These are phyloP conservation scores for Caenorhabditis sulstoni DNA, from an alignment of 2,888 invertebrate species.

Conservation along the genomic window DNA sequence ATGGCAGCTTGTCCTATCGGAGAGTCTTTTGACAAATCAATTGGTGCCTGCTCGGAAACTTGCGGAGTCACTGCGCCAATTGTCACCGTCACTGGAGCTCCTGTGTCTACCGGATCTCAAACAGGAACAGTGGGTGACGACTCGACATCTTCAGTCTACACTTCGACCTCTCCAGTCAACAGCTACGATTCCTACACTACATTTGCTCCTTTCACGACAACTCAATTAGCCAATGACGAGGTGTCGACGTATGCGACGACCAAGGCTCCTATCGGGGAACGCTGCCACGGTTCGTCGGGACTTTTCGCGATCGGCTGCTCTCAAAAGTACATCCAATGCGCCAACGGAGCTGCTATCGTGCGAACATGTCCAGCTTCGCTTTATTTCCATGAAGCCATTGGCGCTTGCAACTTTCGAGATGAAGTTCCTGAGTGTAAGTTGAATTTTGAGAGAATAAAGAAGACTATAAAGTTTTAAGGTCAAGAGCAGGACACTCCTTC, in stretches of 20 bases:
- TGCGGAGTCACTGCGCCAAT: conserved; percentile 30
- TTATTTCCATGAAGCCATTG: conserved; percentile 28
- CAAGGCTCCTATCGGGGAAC: conserved; percentile 23
- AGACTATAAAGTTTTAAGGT: conserved; percentile 8
- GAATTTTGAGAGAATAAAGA: too few relatives aligned
- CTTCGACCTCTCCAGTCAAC: not conserved
- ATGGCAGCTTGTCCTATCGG: conserved; percentile 68
- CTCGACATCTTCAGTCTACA: not conserved
- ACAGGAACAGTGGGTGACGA: not conserved
- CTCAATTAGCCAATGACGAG: conserved; percentile 18
- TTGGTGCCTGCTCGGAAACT: conserved; percentile 45
- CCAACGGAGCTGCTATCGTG: conserved; percentile 42
- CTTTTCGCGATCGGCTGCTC: conserved; percentile 51
- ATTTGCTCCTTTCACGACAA: not conserved
- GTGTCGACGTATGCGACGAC: conserved; percentile 11
- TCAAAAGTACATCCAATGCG: conserved; percentile 53
- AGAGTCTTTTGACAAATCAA: conserved; percentile 56
- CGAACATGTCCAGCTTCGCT: conserved; percentile 20
- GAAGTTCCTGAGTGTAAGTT: conserved; percentile 32
- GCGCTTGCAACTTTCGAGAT: conserved; percentile 26
- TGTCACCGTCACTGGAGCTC: conserved; percentile 17
- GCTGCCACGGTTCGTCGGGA: conserved; percentile 19
- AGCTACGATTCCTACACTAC: not conserved
- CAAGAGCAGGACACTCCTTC: conserved; percentile 3
- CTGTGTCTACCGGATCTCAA: conserved; percentile 3